Base-by-base conservation (phyloP, 2,888 invertebrate genomes). In the Drosophila limbata region DNA sequence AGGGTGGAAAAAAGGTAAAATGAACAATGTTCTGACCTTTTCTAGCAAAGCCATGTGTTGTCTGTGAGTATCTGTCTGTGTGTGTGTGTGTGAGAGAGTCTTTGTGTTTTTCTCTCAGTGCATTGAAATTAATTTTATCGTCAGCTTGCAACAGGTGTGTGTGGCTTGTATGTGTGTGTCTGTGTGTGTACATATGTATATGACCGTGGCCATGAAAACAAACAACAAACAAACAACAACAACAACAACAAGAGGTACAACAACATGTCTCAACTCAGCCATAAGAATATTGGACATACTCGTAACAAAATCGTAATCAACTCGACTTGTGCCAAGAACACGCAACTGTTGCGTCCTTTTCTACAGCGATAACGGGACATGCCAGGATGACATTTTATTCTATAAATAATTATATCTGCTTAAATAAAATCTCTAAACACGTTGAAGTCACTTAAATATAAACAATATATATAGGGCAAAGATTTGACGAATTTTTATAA, bases 61-160 rank as follows among this genome's bases (percentile, higher is more conserved):
- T 33, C 53, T 13, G 25, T 25, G 3, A 2, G 19, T 19, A 13
- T 19, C 2, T 17, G 8, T 15, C 5, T 33, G 48, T 19, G 21
- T 45, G n/a, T 39, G 28, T n/a, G 37, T 13, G 33, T 55, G 25
- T 15, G n/a, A 15, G 13, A 4, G 9, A 11, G 48, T 37, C 37
- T 31, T 25, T 55, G n/a, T 60, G 35, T 47, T 8, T 59, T 57
- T 33, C 48, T 31, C 52, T 21, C 45, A 53, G 45, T 55, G 52
- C 65, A 75, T 65, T 71, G 72, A 76, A 76, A 79, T 79, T 69
- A 72, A 77, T 77, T 72, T 79, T 79, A 79, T 76, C 76, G 60
- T 40, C 56, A 47, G 64, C 69, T 47, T 52, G 77, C 79, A 79
- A 79, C 79, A 79, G 81, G 79, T 79, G 65, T 70, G 50, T 35